phyloP scores from a whole-genome alignment of 2,797 vertebrate genomes.

The Remorina albescens region DNA sequence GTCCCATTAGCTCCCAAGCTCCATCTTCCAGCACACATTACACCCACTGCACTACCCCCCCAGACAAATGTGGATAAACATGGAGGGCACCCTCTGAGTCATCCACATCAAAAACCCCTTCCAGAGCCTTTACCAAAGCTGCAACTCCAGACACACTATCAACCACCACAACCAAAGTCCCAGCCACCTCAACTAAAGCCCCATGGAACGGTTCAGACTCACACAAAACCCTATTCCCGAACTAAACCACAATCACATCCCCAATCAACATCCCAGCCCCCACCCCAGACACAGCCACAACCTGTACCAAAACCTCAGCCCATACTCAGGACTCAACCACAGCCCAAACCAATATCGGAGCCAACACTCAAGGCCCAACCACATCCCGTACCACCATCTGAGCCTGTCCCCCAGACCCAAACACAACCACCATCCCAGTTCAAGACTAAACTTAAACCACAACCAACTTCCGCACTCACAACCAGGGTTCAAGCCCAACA shows the following conservation, averaged over 20 bases:
- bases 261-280: not conserved
- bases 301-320: not conserved
- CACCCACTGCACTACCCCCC: constrained; percentile 44
- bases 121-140: constrained; percentile 23
- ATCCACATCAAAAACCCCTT: constrained; percentile 22
- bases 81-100: constrained; percentile 19
- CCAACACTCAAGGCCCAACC: not conserved
- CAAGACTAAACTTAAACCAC: not conserved
- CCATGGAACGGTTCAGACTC: not conserved
- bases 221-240: constrained; percentile 10
- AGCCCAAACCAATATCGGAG: constrained; percentile 7
- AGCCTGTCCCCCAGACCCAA: not conserved
- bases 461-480: not conserved
- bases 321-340: not conserved
- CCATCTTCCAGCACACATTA: constrained; percentile 31
- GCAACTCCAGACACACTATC: constrained; percentile 12
- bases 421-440: not conserved
- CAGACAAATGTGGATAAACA: constrained; percentile 52
- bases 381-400: not conserved
- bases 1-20: constrained; percentile 47
- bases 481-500: not conserved
- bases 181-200: constrained; percentile 14
- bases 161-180: constrained; percentile 20
- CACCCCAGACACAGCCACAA: not conserved
- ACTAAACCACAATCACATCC: constrained; percentile 4